A percentile compares a stretch with the other conserved stretches of the same genome.
phyloP scores from a whole-genome alignment of 2,797 vertebrate species.

The Coccyzus lansbergi region DNA sequence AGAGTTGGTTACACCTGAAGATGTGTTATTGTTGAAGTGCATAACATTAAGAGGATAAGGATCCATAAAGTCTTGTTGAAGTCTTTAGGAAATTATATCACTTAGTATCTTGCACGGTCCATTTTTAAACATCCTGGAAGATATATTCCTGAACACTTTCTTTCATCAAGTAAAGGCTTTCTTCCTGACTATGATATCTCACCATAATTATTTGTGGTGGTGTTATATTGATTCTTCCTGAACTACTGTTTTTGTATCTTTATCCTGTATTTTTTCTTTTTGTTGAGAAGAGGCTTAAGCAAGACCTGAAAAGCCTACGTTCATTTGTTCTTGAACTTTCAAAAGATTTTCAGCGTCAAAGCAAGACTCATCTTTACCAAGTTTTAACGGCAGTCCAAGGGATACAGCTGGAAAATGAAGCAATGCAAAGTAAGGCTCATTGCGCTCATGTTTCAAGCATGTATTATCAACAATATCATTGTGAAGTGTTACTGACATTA shows the following conservation, averaged over 20 bases:
- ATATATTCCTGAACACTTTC: neutral
- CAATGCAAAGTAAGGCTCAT: conserved; percentile 77
- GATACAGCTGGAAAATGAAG: conserved; percentile 48
- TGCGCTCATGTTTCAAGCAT: neutral
- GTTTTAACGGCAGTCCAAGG: conserved; percentile 53
- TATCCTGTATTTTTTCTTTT: neutral
- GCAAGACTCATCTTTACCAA: conserved; percentile 72
- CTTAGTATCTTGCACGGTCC: neutral
- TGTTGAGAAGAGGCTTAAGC: conserved; percentile 78
- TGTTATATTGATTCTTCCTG: neutral
- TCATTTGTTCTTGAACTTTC: conserved; percentile 75
- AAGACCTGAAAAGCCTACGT: conserved; percentile 78
- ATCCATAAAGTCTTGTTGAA: neutral
- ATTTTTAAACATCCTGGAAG: neutral
- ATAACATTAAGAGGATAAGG: neutral
- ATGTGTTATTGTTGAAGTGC: neutral
- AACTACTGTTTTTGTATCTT: neutral
- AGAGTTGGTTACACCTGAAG: neutral
- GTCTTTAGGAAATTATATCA: neutral
- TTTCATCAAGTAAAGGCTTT: neutral
- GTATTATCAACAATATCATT: neutral
- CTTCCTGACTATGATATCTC: neutral
- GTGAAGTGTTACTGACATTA: neutral
- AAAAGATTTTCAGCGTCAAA: conserved; percentile 75
- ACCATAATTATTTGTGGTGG: neutral